phyloP scores from a whole-genome alignment of 1,140 invertebrate genomes.

The Daktulosphaira vitifoliae region DNA sequence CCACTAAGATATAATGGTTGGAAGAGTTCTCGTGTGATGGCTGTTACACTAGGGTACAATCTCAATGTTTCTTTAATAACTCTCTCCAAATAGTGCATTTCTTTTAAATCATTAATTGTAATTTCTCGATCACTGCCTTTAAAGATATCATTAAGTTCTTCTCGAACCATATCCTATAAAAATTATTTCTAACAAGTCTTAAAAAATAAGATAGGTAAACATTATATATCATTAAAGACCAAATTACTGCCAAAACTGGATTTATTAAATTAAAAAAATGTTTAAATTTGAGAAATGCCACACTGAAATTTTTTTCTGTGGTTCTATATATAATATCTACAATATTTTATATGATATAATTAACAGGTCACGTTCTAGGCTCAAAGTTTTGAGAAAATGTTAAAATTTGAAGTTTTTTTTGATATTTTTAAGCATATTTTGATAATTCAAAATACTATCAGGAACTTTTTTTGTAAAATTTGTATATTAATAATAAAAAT shows the following conservation, averaged over 20 bases:
- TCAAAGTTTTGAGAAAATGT: no score
- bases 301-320: no score
- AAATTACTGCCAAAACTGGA: background rate
- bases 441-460: no score
- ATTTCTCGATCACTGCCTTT: background rate
- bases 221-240: background rate
- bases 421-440: no score
- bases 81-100: constrained; percentile 53
- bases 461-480: no score
- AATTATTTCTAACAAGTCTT: background rate
- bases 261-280: no score
- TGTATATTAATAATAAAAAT: no score
- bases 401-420: no score
- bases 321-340: no score
- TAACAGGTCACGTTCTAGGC: no score
- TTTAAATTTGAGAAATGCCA: no score
- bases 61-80: constrained; percentile 55
- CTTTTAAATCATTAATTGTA: constrained; percentile 45
- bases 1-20: constrained; percentile 6
- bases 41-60: constrained; percentile 53
- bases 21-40: constrained; percentile 44
- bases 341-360: no score
- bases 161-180: constrained; percentile 5
- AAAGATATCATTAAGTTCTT: constrained; percentile 32
- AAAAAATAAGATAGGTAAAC: background rate